Base-by-base conservation (phyloP, 2,888 invertebrate species). In the Drosophila lacicola region DNA sequence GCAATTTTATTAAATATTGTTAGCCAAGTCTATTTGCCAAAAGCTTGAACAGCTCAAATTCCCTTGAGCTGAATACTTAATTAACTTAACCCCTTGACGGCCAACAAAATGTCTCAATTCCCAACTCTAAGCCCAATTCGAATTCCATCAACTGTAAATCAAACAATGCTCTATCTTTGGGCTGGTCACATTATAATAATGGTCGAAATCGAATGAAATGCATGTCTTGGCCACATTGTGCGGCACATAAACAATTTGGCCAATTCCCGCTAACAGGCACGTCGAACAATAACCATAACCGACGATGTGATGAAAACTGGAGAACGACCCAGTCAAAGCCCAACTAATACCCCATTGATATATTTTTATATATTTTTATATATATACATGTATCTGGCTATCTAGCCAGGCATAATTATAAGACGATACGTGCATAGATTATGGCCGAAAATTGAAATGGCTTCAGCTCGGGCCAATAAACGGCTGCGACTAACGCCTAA, bases 221-320 rank as follows among this genome's bases (percentile, higher is more conserved):
- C 70, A 60, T 61, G 51, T 64, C 47, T 51, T 60, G 66, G 78
- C 70, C 25, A 51, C 25, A 66, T 58, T 66, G 55, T 49, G 56
- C 58, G 53, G 19, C 49, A 46, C 63, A 85, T 88, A 80, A 85
- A 68, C 86, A 75, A 75, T 82, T 80, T 78, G 67, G 44, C 70
- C 86, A 86, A 83, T 82, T 78, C 56, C 65, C 62, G 63, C 60
- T 70, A 77, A 73, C 47, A 25, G 47, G 45, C 42, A 60, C 58
- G 53, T 57, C 34, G 60, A 39, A 65, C 76, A 56, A 41, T 45
- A 64, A 58, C 71, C 51, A 53, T 81, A 81, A 84, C 70, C 46
- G 61, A 17, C 61, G 68, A 67, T 65, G 68, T 76, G 74, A 55
- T 58, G 62, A 62, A 67, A 60, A 49, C 60, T 53, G 42, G 29